A percentile compares a stretch with the other conserved stretches of the same genome.
Conservation (phyloP, 2,797 vertebrate genomes). For the Caiman crocodilus region DNA sequence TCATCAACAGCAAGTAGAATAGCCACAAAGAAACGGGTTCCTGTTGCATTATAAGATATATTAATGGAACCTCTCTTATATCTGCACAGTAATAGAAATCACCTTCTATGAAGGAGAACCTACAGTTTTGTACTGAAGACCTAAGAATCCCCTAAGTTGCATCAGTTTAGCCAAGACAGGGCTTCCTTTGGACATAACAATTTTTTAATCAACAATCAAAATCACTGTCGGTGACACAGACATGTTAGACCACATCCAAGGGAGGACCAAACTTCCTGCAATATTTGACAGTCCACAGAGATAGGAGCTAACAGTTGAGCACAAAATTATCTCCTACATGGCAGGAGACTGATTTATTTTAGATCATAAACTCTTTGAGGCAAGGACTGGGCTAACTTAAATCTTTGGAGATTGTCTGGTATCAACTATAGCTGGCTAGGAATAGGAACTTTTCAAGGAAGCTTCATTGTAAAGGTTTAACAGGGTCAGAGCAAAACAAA, state of each 20-base stretch:
- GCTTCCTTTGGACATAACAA: not conserved
- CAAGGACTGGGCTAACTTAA: not conserved
- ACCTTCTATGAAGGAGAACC: not conserved
- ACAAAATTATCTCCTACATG: not conserved
- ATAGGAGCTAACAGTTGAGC: not conserved
- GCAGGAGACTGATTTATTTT: not conserved
- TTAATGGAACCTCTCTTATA: not conserved
- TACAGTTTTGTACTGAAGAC: not conserved
- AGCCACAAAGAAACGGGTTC: conserved; percentile 19
- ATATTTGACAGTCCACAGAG: not conserved
- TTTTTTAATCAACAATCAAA: conserved; percentile 10
- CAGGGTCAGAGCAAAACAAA: no score
- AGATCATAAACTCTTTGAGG: not conserved
- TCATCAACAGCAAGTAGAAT: conserved; percentile 29
- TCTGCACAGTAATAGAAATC: not conserved
- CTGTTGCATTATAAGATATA: not conserved
- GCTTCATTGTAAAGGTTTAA: no score
- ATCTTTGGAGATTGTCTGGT: not conserved
- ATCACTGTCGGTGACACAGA: not conserved
- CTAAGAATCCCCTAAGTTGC: conserved; percentile 10
- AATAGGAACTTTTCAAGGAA: not conserved
- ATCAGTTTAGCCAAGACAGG: not conserved
- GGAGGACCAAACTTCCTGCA: not conserved
- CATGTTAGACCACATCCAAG: not conserved
- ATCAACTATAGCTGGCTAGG: not conserved